These are phyloP conservation scores for Perodicticus potto DNA, from an alignment of 2,797 vertebrate genomes.

Conservation along the genomic window DNA sequence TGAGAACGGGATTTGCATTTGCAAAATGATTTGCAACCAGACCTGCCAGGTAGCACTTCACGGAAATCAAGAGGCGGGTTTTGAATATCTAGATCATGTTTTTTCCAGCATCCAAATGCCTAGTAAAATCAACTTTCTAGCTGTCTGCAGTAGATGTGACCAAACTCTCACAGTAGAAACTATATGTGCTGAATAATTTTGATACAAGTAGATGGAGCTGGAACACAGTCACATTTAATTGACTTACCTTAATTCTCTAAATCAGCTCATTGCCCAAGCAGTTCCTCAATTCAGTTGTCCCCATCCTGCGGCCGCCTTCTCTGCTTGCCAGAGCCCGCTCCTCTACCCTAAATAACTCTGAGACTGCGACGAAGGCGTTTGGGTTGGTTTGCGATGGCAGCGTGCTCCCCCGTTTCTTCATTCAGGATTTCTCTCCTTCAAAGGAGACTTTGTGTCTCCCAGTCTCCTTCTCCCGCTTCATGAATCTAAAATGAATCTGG, in stretches of 20 bases:
- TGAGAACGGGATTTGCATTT: conserved; percentile 73
- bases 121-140: conserved; percentile 76
- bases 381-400: conserved; percentile 58
- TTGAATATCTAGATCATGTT: conserved; percentile 76
- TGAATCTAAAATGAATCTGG: conserved; percentile 81
- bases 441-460: conserved; percentile 76
- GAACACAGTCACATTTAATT: neutral
- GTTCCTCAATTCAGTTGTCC: neutral
- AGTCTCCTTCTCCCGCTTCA: conserved; percentile 52
- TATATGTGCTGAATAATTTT: neutral
- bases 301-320: neutral
- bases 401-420: conserved; percentile 69
- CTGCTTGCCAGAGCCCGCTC: conserved; percentile 49
- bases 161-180: neutral
- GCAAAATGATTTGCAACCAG: conserved; percentile 78
- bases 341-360: conserved; percentile 61
- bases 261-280: neutral
- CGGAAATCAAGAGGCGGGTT: conserved; percentile 68
- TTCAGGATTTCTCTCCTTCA: conserved; percentile 81
- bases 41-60: conserved; percentile 75
- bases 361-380: neutral
- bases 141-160: neutral
- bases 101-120: conserved; percentile 64
- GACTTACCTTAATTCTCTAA: conserved; percentile 52
- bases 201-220: neutral